Evolutionary conservation across 2,888 invertebrate genomes (phyloP).

Genomic region (Cheilosia soror): DNA sequence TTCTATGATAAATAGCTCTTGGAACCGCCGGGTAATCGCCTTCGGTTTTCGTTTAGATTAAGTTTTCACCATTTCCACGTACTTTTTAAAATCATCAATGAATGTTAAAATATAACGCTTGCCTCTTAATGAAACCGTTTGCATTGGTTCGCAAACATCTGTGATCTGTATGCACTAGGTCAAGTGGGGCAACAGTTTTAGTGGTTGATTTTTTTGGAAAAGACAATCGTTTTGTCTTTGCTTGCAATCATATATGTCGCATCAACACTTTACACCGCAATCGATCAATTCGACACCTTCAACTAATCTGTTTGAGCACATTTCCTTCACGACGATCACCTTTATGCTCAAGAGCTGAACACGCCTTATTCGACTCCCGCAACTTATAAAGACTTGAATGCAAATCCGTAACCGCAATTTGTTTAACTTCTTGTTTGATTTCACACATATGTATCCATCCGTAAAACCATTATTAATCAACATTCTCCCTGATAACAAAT

Average conservation of each 20-base stretch:
- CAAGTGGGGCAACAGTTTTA: neutral
- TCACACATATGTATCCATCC: too few relatives aligned
- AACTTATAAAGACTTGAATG: neutral
- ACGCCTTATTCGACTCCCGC: neutral
- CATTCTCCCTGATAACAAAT: too few relatives aligned
- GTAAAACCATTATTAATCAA: too few relatives aligned
- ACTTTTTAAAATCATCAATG: neutral
- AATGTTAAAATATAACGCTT: neutral
- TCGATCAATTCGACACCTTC: neutral
- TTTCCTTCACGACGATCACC: neutral
- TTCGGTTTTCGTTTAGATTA: conserved; percentile 1
- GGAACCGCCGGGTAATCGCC: too few relatives aligned
- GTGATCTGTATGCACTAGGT: conserved; percentile 3
- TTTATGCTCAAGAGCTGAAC: neutral
- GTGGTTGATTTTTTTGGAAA: neutral
- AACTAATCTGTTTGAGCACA: neutral
- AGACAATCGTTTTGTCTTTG: too few relatives aligned
- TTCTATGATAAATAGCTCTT: too few relatives aligned
- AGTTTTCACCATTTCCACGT: conserved; percentile 4
- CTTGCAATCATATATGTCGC: too few relatives aligned
- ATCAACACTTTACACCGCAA: neutral
- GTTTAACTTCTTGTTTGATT: too few relatives aligned
- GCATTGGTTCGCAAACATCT: conserved; percentile 1
- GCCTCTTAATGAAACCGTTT: neutral
- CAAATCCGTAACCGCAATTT: too few relatives aligned